Percentiles rank a stretch among this genome's conserved stretches.
Conservation (phyloP, 2,113 vertebrate genomes). For the Carassius auratus region DNA sequence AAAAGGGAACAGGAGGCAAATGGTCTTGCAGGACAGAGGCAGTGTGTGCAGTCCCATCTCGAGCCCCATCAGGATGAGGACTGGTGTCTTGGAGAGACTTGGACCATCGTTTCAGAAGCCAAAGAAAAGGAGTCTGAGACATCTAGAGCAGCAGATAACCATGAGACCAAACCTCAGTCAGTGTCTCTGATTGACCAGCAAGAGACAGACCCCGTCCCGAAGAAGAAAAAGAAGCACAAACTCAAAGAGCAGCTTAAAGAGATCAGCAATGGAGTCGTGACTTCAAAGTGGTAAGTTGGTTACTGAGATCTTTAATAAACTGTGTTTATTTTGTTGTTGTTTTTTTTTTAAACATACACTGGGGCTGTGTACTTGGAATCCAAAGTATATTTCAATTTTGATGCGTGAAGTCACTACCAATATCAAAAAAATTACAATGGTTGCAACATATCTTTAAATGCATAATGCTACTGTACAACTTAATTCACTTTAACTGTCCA, state of each 20-base stretch:
- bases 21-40: conserved; percentile 25
- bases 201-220: background rate
- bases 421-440: background rate
- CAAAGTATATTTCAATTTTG: background rate
- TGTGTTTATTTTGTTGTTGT: no score
- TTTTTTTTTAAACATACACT: no score
- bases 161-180: background rate
- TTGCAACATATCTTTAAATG: background rate
- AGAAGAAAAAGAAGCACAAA: conserved; percentile 67
- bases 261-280: conserved; percentile 9
- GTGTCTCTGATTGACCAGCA: background rate
- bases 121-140: background rate
- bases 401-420: background rate
- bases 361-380: no score
- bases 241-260: conserved; percentile 56
- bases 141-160: conserved; percentile 42
- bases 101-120: conserved; percentile 62
- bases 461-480: background rate
- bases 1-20: conserved; percentile 26
- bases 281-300: conserved; percentile 64
- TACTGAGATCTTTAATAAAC: background rate
- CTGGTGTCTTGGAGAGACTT: conserved; percentile 72
- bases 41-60: conserved; percentile 63
- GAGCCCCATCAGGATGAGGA: conserved; percentile 73
- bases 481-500: background rate